Conservation (phyloP, 1,140 invertebrate genomes). For the Saxidomus purpurata region DNA sequence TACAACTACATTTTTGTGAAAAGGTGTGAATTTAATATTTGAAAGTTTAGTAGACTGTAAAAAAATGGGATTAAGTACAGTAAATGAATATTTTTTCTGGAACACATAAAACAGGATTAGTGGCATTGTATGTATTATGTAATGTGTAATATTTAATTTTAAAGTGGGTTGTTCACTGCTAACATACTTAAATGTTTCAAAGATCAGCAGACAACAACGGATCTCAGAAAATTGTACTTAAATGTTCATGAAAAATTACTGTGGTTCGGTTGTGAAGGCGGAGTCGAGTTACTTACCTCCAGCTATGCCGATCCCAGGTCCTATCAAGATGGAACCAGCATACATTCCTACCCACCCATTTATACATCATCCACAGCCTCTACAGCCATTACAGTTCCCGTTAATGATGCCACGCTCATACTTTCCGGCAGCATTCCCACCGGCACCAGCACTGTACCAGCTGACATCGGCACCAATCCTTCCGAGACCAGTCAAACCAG, state of each 20-base stretch:
- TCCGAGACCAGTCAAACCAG: constrained; percentile 9
- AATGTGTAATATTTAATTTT: no score
- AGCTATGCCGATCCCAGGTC: constrained; percentile 52
- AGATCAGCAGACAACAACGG: not conserved
- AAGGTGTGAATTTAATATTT: not conserved
- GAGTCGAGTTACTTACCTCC: constrained; percentile 30
- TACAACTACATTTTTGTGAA: no score
- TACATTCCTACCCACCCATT: constrained; percentile 25
- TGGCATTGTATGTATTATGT: no score
- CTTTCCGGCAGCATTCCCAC: constrained; percentile 19
- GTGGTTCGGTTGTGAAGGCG: constrained; percentile 47
- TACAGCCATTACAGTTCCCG: constrained; percentile 49
- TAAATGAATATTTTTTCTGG: not conserved
- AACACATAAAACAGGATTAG: no score
- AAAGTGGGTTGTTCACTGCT: not conserved
- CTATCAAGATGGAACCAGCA: constrained; percentile 55
- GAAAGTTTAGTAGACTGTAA: not conserved
- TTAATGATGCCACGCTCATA: constrained; percentile 53
- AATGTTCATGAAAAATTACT: constrained; percentile 67
- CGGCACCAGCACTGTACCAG: not conserved
- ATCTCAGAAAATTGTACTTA: not conserved
- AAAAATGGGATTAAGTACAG: not conserved
- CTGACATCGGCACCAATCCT: not conserved
- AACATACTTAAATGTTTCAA: not conserved
- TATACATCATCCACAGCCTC: constrained; percentile 28